Conservation (phyloP, 2,888 invertebrate species). For the Adineta ricciae region DNA sequence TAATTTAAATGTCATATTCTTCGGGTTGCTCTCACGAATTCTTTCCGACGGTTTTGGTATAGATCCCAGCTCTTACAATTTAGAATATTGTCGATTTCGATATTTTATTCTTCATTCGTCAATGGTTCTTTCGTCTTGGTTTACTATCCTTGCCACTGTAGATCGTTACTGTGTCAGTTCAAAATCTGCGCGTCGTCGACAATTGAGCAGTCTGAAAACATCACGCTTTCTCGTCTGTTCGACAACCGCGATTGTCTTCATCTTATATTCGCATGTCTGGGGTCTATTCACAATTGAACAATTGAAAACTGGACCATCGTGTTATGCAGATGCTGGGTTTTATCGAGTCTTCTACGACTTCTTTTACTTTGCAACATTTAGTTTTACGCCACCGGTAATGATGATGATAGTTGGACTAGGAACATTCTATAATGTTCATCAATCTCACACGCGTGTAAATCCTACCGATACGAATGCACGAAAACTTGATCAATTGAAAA, state of each 20-base stretch:
- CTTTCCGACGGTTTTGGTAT: background rate
- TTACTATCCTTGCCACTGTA: background rate
- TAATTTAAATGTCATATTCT: background rate
- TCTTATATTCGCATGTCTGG: background rate
- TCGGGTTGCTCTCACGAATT: background rate
- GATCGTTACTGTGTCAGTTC: background rate
- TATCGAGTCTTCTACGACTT: background rate
- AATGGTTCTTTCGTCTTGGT: background rate
- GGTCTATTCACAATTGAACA: background rate
- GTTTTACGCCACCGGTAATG: background rate
- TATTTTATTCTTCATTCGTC: background rate
- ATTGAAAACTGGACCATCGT: background rate
- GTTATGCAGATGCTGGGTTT: background rate
- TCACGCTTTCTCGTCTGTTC: background rate
- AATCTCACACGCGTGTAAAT: background rate
- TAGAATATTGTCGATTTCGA: background rate
- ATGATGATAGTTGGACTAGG: background rate
- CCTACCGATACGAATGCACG: background rate
- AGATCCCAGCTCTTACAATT: background rate
- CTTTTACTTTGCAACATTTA: background rate
- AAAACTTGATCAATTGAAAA: background rate
- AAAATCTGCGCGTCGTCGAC: background rate
- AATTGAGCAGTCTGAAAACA: background rate
- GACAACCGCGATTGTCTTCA: background rate
- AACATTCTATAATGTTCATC: background rate